Evolutionary conservation across 2,113 vertebrate species (phyloP).

Genomic region (Pelodiscus sinensis): DNA sequence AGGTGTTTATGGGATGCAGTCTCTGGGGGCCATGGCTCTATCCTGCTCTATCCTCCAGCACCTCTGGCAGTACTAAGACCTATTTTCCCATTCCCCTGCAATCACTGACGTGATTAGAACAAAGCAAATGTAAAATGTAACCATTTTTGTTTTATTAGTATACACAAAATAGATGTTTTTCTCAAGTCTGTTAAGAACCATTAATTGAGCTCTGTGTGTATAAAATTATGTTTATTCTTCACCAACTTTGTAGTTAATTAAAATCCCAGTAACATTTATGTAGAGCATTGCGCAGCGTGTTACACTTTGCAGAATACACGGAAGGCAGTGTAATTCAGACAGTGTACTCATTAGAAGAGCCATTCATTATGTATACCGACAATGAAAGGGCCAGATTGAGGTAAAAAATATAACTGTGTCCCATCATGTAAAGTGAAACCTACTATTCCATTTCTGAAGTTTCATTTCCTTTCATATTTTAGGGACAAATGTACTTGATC

Average conservation of each 20-base stretch:
- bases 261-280: neutral
- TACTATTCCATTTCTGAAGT: slow-evolving; percentile 7
- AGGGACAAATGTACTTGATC: slow-evolving; percentile 89
- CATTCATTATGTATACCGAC: neutral
- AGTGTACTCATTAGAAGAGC: too few species aligned
- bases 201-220: slow-evolving; percentile 7
- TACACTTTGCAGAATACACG: neutral
- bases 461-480: slow-evolving; percentile 48
- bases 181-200: neutral
- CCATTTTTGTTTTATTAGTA: neutral
- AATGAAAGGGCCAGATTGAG: neutral
- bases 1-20: neutral
- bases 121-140: neutral
- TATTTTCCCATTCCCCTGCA: neutral
- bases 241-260: neutral
- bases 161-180: neutral
- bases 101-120: neutral
- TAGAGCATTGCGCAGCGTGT: neutral
- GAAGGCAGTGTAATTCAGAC: neutral
- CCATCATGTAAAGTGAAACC: neutral
- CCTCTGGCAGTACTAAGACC: neutral
- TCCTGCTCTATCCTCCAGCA: neutral
- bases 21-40: neutral
- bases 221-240: neutral
- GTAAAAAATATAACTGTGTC: neutral